Percentiles rank a stretch among this genome's conserved stretches.
These are phyloP conservation scores for Babyrousa celebensis DNA, from an alignment of 2,797 vertebrate species.

Conservation along the genomic window DNA sequence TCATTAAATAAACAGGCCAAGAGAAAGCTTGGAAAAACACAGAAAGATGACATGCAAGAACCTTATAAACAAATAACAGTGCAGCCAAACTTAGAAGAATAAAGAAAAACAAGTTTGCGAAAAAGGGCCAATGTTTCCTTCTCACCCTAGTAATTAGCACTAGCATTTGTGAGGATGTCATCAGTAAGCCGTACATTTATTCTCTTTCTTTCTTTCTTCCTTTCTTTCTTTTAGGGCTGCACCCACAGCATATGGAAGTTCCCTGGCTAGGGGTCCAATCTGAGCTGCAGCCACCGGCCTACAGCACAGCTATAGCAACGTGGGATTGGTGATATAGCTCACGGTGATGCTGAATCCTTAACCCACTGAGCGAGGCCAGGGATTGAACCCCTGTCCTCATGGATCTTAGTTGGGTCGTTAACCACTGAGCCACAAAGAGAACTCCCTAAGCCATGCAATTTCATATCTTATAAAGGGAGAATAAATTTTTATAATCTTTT, in stretches of 20 bases:
- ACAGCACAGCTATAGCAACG: too few relatives aligned
- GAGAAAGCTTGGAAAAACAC: background rate
- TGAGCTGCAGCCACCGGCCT: too few relatives aligned
- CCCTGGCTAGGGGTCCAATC: too few relatives aligned
- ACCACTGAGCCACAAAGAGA: too few relatives aligned
- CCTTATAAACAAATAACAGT: background rate
- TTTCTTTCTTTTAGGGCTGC: too few relatives aligned
- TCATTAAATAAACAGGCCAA: background rate
- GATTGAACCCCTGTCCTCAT: too few relatives aligned
- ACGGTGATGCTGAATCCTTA: too few relatives aligned
- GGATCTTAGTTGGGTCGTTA: too few relatives aligned
- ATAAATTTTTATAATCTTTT: background rate
- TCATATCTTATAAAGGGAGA: background rate
- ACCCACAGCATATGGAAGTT: too few relatives aligned
- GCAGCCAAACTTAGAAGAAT: background rate
- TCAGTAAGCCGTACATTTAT: background rate
- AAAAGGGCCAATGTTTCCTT: background rate
- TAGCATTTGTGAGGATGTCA: accelerated
- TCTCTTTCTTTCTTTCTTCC: too few relatives aligned
- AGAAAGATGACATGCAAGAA: background rate
- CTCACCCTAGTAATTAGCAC: background rate
- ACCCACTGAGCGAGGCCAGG: too few relatives aligned
- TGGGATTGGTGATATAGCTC: too few relatives aligned
- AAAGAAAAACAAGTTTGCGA: background rate
- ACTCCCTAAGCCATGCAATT: background rate